Conservation (phyloP, 1,140 invertebrate genomes). For the Rhopalosiphum maidis region DNA sequence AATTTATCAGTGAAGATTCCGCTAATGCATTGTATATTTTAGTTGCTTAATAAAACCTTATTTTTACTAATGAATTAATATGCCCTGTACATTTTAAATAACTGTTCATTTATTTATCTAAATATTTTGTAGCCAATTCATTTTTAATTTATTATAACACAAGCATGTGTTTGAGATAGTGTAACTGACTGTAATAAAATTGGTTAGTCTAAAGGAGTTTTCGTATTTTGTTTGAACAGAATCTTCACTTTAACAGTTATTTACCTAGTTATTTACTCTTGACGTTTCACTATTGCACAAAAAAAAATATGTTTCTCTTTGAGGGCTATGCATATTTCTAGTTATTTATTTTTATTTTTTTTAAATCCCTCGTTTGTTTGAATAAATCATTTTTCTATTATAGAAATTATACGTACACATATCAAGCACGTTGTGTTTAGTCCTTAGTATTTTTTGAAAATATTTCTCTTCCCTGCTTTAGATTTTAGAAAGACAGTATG, state of each 20-base stretch:
- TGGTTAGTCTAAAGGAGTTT: not conserved
- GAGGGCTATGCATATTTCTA: not conserved
- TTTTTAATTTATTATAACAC: not conserved
- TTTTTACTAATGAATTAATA: not conserved
- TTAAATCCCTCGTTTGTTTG: not conserved
- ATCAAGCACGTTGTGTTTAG: not conserved
- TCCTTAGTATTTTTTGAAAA: not conserved
- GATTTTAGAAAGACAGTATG: not conserved
- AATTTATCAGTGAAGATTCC: not conserved
- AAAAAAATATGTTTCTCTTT: not conserved
- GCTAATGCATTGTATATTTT: not conserved
- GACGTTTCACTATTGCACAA: not conserved
- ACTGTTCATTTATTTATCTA: not conserved
- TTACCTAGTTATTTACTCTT: not conserved
- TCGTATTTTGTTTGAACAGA: not conserved
- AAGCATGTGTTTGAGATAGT: not conserved
- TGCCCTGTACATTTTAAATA: not conserved
- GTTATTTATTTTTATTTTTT: not conserved
- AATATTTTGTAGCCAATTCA: not conserved
- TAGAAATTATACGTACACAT: not conserved
- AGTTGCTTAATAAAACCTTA: not conserved
- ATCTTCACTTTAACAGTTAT: not conserved
- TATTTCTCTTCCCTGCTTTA: not conserved
- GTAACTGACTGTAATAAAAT: not conserved
- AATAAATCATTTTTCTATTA: not conserved